These are phyloP conservation scores for Poecilia picta DNA, from an alignment of 2,797 vertebrate genomes.

Conservation along the genomic window DNA sequence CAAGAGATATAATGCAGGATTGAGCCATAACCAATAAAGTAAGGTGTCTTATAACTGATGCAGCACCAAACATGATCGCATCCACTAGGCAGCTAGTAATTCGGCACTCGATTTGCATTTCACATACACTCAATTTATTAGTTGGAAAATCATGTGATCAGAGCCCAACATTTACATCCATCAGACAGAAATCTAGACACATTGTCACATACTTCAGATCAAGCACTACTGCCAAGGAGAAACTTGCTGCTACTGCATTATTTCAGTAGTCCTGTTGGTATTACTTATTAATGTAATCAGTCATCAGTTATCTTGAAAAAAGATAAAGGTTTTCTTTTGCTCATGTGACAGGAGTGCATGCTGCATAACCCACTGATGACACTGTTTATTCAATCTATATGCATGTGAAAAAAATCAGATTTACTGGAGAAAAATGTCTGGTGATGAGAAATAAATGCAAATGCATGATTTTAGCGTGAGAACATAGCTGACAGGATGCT, in stretches of 20 bases:
- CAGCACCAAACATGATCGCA: too few species aligned
- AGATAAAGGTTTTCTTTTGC: not conserved
- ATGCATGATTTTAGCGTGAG: not conserved
- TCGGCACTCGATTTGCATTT: too few species aligned
- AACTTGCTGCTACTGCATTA: not conserved
- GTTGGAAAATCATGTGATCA: too few species aligned
- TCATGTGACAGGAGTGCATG: not conserved
- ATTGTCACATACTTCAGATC: too few species aligned
- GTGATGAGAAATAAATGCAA: not conserved
- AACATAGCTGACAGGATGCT: slow-evolving; percentile 14
- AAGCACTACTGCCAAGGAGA: too few species aligned
- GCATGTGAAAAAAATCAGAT: not conserved
- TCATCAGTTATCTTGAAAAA: not conserved
- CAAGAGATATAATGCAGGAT: too few species aligned
- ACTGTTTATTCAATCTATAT: not conserved
- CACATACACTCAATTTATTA: too few species aligned
- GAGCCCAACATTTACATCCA: too few species aligned
- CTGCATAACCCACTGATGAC: not conserved
- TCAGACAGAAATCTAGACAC: too few species aligned
- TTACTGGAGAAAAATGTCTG: not conserved
- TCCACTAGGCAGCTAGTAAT: too few species aligned
- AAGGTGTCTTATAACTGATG: too few species aligned
- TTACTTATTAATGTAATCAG: not conserved
- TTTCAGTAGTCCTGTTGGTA: not conserved
- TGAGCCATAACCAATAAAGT: too few species aligned